Conservation (phyloP, 2,888 invertebrate species). For the Ichneumoninae sp. region DNA sequence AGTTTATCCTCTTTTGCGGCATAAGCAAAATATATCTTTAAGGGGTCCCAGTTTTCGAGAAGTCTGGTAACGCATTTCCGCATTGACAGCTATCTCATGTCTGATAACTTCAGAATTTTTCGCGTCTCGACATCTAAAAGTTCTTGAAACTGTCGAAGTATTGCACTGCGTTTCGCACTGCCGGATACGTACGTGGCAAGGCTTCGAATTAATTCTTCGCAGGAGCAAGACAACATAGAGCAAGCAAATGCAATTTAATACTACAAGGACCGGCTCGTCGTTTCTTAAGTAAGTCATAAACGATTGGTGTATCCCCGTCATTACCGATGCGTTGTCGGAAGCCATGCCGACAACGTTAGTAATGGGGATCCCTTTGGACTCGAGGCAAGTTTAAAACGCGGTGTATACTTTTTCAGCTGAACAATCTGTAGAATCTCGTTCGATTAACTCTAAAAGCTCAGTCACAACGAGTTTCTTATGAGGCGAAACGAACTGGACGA, state of each 20-base stretch:
- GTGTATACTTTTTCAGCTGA: no score
- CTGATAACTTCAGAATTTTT: constrained; percentile 44
- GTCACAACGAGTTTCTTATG: no score
- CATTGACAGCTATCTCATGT: no score
- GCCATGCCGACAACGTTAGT: constrained; percentile 45
- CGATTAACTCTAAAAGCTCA: no score
- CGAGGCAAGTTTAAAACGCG: no score
- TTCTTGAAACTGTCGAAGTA: constrained; percentile 61
- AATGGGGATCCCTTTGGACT: constrained; percentile 17
- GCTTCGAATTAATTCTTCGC: constrained; percentile 59
- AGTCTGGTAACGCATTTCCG: constrained; percentile 56
- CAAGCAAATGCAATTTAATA: constrained; percentile 68
- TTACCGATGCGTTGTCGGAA: constrained; percentile 68
- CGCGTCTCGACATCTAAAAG: constrained; percentile 39
- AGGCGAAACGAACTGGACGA: no score
- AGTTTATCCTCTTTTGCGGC: constrained; percentile 46
- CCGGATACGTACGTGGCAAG: constrained; percentile 61
- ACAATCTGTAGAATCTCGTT: no score
- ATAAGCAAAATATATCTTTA: constrained; percentile 35
- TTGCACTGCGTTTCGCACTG: constrained; percentile 64
- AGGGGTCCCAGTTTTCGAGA: constrained; percentile 43
- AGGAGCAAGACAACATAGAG: constrained; percentile 50
- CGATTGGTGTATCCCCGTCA: constrained; percentile 67
- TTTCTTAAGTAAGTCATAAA: constrained; percentile 59
- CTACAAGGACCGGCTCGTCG: constrained; percentile 53